Percentiles rank a stretch among this genome's conserved stretches.
Evolutionary conservation across 2,888 invertebrate genomes (phyloP).

Genomic region (Ornithoptera priamus): DNA sequence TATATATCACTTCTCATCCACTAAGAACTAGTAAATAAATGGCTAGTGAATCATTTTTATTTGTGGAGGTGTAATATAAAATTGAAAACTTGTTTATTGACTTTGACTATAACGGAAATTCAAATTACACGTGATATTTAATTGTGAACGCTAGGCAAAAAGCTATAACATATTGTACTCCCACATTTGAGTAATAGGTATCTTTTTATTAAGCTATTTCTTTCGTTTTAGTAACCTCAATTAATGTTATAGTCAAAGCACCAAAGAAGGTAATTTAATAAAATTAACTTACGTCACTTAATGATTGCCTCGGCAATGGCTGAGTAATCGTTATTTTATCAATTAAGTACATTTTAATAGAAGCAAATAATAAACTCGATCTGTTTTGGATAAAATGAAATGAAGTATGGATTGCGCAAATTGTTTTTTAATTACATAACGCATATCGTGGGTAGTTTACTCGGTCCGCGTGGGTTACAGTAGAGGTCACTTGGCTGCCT

Average conservation of each 20-base stretch:
- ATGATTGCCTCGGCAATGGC: neutral
- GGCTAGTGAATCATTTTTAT: slow-evolving; percentile 56
- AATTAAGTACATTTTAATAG: slow-evolving; percentile 1
- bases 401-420: slow-evolving; percentile 39
- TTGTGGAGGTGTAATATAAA: slow-evolving; percentile 58
- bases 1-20: slow-evolving; percentile 40
- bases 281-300: slow-evolving; percentile 1
- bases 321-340: slow-evolving; percentile 5
- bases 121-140: slow-evolving; percentile 24
- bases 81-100: slow-evolving; percentile 65
- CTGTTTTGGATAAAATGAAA: slow-evolving; percentile 3
- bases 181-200: slow-evolving; percentile 19
- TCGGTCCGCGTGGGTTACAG: slow-evolving; percentile 60
- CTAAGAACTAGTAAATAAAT: slow-evolving; percentile 48
- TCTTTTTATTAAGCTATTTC: slow-evolving; percentile 1
- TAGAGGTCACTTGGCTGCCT: slow-evolving; percentile 49
- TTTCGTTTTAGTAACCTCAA: slow-evolving; percentile 1
- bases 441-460: slow-evolving; percentile 60
- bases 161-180: slow-evolving; percentile 28
- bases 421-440: slow-evolving; percentile 46
- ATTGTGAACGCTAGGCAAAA: slow-evolving; percentile 24
- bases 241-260: neutral
- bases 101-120: slow-evolving; percentile 32
- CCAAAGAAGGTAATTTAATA: slow-evolving; percentile 10
- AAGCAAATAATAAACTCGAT: neutral